These are phyloP conservation scores for Vipera ursinii DNA, from an alignment of 2,797 vertebrate genomes.

Conservation along the genomic window DNA sequence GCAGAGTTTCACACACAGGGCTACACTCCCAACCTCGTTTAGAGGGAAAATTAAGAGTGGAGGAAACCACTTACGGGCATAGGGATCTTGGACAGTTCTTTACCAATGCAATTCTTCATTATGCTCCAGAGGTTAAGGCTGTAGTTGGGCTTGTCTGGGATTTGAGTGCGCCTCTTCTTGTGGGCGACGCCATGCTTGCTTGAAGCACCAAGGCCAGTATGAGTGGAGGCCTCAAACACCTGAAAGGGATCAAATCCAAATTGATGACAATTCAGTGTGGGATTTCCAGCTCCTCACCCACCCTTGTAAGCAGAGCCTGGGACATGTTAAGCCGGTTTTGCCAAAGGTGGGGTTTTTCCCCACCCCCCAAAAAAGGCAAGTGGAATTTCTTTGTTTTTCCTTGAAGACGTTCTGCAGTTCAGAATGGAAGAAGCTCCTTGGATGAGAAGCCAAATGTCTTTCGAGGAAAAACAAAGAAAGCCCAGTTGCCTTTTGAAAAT, in stretches of 20 bases:
- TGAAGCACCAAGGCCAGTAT: constrained; percentile 52
- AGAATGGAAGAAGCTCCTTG: no score
- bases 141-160: constrained; percentile 81
- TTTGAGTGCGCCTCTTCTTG: constrained; percentile 70
- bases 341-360: no score
- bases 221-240: constrained; percentile 70
- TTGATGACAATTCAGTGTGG: neutral
- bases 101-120: constrained; percentile 82
- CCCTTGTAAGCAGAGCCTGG: neutral
- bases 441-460: no score
- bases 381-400: no score
- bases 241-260: constrained; percentile 23
- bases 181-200: constrained; percentile 58
- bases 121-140: constrained; percentile 85
- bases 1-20: neutral
- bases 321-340: neutral
- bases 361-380: no score
- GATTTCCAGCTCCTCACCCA: neutral
- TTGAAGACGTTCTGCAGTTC: no score
- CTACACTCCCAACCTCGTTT: neutral
- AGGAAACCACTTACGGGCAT: constrained; percentile 71
- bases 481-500: no score
- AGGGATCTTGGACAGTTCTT: constrained; percentile 81
- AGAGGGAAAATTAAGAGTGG: neutral
- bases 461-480: no score